A percentile compares a stretch with the other conserved stretches of the same genome.
Evolutionary conservation across 1,140 invertebrate genomes (phyloP).

Genomic region (Oreohelix idahoensis): DNA sequence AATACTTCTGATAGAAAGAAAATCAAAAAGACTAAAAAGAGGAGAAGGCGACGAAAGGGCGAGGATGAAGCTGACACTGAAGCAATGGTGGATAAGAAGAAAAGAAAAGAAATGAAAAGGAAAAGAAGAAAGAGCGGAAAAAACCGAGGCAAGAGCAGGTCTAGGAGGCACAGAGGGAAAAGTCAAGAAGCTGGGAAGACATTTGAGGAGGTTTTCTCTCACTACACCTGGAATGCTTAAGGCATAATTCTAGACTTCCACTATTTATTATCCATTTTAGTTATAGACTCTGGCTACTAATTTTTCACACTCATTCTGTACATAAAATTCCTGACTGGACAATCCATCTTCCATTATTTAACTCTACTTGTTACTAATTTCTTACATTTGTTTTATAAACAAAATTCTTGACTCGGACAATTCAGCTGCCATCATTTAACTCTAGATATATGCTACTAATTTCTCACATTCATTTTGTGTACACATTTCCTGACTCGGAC

Average conservation of each 20-base stretch:
- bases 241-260: background rate
- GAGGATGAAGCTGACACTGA: background rate
- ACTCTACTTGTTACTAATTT: too few relatives aligned
- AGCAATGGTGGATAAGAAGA: background rate
- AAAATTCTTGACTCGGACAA: too few relatives aligned
- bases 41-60: background rate
- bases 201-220: constrained; percentile 2
- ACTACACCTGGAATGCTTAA: constrained; percentile 4
- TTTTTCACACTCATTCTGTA: too few relatives aligned
- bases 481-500: too few relatives aligned
- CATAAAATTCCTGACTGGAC: too few relatives aligned
- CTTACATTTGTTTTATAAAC: too few relatives aligned
- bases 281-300: too few relatives aligned
- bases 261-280: too few relatives aligned
- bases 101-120: background rate
- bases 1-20: background rate
- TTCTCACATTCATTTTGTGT: too few relatives aligned
- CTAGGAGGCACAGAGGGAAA: background rate
- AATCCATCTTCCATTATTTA: too few relatives aligned
- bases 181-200: background rate
- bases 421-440: too few relatives aligned
- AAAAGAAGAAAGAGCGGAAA: constrained; percentile 2
- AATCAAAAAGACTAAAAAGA: background rate
- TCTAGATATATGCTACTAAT: too few relatives aligned
- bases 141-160: background rate